Base-by-base conservation (phyloP, 2,113 vertebrate species). In the Anoura caudifer region DNA sequence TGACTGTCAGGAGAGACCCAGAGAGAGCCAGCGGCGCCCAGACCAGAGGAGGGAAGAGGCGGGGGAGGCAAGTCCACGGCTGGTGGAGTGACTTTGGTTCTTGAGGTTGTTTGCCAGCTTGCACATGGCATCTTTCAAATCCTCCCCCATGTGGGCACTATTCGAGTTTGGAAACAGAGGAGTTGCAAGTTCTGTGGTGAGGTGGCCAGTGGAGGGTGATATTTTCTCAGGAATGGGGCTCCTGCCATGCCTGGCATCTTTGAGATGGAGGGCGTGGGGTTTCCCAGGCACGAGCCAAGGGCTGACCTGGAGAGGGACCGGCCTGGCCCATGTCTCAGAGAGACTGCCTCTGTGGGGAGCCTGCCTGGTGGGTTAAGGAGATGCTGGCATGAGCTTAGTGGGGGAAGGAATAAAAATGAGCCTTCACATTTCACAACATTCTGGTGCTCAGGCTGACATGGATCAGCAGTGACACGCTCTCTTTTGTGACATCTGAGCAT, bases 191-290 rank as follows among this genome's bases (percentile, higher is more conserved):
- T 56, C 13, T 56, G 20, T 56, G 54, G 22, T 22, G 54, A 56
- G 54, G 54, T 22, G 54, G 54, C 54, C 19, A 4, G 54, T 9
- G 54, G 20, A 14, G 54, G 54, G 9, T 15, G 2, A 56, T 56
- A 56, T 10, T 24, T 20, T 22, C 12, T 28, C 26, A 63, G 50
- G 7, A 2, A 3, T 2, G 31, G 0, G 19, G 2, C 17, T 72
- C 17, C 20, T 77, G 70, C 54, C 10, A 14, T 4, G 33, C 41
- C 73, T 0, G 1, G 26, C 4, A 52, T 38, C 63, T 63, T 45
- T 56, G 33, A 28, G 31, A 72, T 0, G 12, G 45, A 59, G 54
- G 36, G 1, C 4, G 4, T 0, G 2, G 7, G 28, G 36, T 15
- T 24, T 86, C 43, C 52, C 7, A 43, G 3, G 28, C n/a, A 22